Conservation (phyloP, 2,797 vertebrate species). For the Poeciliopsis gracilis region DNA sequence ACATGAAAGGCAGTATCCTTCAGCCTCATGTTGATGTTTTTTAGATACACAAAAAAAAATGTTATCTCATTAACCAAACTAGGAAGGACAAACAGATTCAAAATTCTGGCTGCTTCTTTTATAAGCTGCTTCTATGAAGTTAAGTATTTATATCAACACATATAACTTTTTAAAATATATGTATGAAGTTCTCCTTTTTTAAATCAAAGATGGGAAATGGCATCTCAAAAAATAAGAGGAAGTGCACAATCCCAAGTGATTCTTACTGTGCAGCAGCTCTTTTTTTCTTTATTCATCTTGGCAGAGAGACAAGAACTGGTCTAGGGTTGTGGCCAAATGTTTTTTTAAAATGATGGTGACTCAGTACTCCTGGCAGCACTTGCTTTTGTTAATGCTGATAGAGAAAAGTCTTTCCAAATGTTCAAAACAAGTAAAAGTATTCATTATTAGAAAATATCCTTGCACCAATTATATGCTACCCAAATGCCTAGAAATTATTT, state of each 20-base stretch:
- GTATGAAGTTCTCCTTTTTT: slow-evolving; percentile 18
- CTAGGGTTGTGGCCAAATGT: not conserved
- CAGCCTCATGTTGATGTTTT: not conserved
- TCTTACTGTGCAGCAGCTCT: slow-evolving; percentile 60
- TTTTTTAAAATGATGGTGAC: not conserved
- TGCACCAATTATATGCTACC: not conserved
- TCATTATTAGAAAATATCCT: not conserved
- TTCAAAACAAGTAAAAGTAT: not conserved
- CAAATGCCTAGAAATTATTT: too few species aligned
- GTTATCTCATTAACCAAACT: not conserved
- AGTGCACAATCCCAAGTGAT: slow-evolving; percentile 61
- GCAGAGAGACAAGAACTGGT: slow-evolving; percentile 32
- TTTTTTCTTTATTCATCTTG: slow-evolving; percentile 65
- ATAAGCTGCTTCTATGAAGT: not conserved
- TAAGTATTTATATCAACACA: not conserved
- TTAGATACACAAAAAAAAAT: not conserved
- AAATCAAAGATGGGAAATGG: slow-evolving; percentile 42
- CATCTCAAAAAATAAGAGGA: slow-evolving; percentile 61
- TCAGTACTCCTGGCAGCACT: not conserved
- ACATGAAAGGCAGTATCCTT: not conserved
- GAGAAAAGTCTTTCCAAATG: not conserved
- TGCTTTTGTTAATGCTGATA: not conserved
- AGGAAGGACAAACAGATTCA: not conserved
- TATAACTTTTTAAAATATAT: not conserved
- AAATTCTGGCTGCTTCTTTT: not conserved